Conservation (phyloP, 1,140 invertebrate genomes). For the Neomicropteryx cornuta region DNA sequence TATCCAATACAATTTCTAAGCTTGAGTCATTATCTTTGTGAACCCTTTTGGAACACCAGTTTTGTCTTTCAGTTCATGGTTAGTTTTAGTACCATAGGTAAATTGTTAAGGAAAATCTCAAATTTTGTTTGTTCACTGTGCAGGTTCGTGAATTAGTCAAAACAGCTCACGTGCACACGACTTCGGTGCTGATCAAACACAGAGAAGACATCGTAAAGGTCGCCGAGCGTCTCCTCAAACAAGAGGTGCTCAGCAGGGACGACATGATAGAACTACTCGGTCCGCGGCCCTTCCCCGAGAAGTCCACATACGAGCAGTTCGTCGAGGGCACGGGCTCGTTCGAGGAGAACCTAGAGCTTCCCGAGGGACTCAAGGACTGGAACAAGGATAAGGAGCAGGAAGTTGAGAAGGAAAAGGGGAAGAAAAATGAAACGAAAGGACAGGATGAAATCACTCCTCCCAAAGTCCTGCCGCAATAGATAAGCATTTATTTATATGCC, state of each 20-base stretch:
- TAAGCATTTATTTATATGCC: no score
- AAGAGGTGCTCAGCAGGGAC: conserved; percentile 91
- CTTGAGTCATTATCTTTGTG: no score
- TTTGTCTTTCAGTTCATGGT: no score
- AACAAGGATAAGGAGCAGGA: conserved; percentile 56
- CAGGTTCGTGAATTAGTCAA: conserved; percentile 68
- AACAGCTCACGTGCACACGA: conserved; percentile 70
- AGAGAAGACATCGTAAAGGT: conserved; percentile 88
- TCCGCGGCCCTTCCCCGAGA: conserved; percentile 91
- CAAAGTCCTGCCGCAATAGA: no score
- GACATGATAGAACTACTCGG: conserved; percentile 98
- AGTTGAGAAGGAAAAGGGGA: conserved; percentile 3
- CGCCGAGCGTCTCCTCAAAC: conserved; percentile 85
- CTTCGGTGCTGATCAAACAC: conserved; percentile 70
- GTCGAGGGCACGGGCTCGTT: conserved; percentile 97
- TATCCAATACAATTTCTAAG: no score
- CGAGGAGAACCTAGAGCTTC: conserved; percentile 91
- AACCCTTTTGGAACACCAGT: no score
- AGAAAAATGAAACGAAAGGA: no score
- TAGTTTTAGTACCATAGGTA: no score
- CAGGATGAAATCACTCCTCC: no score
- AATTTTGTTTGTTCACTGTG: no score
- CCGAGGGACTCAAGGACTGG: conserved; percentile 94
- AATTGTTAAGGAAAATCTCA: no score
- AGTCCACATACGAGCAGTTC: conserved; percentile 99